Conservation (phyloP, 2,113 vertebrate genomes). For the Eidolon helvum region DNA sequence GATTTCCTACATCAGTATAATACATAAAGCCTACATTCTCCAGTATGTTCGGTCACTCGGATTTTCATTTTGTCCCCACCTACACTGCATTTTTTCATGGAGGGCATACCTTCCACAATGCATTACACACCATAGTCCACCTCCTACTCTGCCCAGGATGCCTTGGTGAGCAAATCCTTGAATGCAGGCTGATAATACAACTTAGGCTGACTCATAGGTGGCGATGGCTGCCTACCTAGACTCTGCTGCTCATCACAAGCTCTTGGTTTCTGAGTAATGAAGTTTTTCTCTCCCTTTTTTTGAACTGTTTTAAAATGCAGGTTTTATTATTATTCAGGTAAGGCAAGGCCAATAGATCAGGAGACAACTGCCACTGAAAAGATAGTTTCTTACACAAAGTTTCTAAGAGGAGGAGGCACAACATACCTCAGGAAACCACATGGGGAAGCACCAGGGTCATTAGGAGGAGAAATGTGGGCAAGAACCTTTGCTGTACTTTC, state of each 20-base stretch:
- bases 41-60: background rate
- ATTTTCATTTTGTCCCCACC: background rate
- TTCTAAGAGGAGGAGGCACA: background rate
- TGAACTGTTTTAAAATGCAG: background rate
- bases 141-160: background rate
- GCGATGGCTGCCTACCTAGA: background rate
- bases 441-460: background rate
- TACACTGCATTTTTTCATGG: background rate
- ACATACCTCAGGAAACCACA: too few relatives aligned
- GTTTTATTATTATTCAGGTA: background rate
- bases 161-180: background rate
- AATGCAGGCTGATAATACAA: background rate
- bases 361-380: background rate
- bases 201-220: background rate
- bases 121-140: background rate
- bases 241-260: background rate
- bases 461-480: background rate
- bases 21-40: background rate
- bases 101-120: background rate
- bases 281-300: background rate
- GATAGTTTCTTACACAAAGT: background rate
- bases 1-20: too few relatives aligned
- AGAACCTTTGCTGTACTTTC: background rate
- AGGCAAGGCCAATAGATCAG: background rate
- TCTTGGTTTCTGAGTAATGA: background rate